A percentile compares a stretch with the other conserved stretches of the same genome.
Evolutionary conservation across 35 echinoderm and acorn worm species (phyloP).

Genomic region (Anneissia japonica): DNA sequence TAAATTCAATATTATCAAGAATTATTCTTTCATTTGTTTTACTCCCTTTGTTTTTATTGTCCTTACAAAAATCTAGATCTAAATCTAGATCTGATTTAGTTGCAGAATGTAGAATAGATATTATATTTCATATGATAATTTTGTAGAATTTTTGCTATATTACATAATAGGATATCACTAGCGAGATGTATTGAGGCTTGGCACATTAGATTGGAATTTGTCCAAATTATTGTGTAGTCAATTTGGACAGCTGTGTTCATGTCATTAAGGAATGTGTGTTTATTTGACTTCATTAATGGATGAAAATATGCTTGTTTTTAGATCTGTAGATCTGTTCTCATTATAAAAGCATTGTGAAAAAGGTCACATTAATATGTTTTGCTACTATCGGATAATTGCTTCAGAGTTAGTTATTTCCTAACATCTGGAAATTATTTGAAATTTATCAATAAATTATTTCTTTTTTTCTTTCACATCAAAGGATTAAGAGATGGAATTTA

Average conservation of each 20-base stretch:
- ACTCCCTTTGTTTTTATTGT: too few relatives aligned
- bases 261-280: not conserved
- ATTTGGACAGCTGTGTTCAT: not conserved
- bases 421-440: not conserved
- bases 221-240: not conserved
- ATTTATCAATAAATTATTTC: not conserved
- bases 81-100: too few relatives aligned
- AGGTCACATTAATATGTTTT: constrained; percentile 2
- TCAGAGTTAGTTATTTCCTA: not conserved
- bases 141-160: too few relatives aligned
- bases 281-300: constrained; percentile 2
- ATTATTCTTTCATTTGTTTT: too few relatives aligned
- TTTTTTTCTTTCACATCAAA: not conserved
- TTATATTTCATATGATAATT: too few relatives aligned
- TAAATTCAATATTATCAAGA: too few relatives aligned
- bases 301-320: not conserved
- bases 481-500: not conserved
- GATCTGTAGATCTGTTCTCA: not conserved
- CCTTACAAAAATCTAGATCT: too few relatives aligned
- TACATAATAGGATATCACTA: too few relatives aligned
- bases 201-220: not conserved
- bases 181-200: not conserved
- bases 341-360: not conserved
- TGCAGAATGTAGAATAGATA: too few relatives aligned
- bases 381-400: not conserved